Evolutionary conservation across 2,888 invertebrate genomes (phyloP).

Genomic region (Drosophila algonquin): DNA sequence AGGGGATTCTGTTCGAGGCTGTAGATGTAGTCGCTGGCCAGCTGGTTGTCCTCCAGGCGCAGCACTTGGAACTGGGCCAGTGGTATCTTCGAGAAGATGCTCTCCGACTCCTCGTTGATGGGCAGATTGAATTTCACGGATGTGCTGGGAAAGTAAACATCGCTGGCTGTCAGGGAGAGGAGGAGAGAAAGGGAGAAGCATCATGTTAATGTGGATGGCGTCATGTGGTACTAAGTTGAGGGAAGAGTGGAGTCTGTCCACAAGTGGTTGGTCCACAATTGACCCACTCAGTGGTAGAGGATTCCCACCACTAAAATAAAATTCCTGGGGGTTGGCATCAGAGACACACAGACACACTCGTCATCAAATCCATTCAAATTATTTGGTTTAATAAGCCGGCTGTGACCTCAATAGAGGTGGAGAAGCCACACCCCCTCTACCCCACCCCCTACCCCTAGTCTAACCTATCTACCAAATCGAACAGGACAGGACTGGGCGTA

Average conservation of each 20-base stretch:
- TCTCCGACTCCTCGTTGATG: conserved; percentile 81
- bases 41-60: conserved; percentile 67
- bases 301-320: not conserved
- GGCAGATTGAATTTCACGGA: conserved; percentile 81
- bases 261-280: conserved; percentile 52
- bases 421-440: not conserved
- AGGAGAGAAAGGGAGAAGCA: not conserved
- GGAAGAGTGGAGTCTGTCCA: conserved; percentile 30
- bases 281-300: conserved; percentile 27
- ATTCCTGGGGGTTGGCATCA: conserved; percentile 39
- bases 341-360: conserved; percentile 23
- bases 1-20: conserved; percentile 76
- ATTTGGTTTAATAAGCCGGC: conserved; percentile 68
- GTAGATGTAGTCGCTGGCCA: conserved; percentile 77
- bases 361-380: conserved; percentile 63
- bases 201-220: conserved; percentile 26
- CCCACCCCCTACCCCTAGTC: not conserved
- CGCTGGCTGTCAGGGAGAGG: conserved; percentile 70
- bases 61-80: conserved; percentile 82
- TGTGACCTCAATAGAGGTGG: conserved; percentile 61
- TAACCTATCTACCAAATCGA: not conserved
- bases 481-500: conserved; percentile 61
- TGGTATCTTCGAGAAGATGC: conserved; percentile 82
- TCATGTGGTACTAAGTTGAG: conserved; percentile 19
- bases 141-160: conserved; percentile 82